Conservation (phyloP, 1,140 invertebrate genomes). For the Formica exsecta region DNA sequence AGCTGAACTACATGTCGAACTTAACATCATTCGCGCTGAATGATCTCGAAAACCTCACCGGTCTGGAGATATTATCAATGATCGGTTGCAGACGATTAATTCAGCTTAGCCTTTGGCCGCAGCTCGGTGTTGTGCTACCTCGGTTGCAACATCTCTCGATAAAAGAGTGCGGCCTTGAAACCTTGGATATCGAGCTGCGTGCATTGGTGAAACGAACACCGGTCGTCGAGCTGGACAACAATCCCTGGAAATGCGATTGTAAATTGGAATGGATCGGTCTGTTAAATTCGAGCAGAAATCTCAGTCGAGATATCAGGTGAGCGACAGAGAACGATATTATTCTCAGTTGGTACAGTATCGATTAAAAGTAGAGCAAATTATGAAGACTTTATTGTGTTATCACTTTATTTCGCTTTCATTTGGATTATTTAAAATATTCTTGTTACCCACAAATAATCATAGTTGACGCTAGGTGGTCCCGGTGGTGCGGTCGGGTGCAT, state of each 20-base stretch:
- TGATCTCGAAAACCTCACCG: conserved; percentile 82
- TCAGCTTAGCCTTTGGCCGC: conserved; percentile 73
- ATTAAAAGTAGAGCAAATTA: background rate
- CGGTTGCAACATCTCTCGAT: conserved; percentile 79
- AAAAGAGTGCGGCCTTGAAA: conserved; percentile 77
- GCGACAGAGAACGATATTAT: background rate
- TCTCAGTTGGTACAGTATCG: conserved; percentile 27
- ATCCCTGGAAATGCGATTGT: conserved; percentile 86
- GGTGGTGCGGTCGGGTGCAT: conserved; percentile 33
- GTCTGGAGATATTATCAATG: conserved; percentile 79
- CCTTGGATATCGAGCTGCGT: conserved; percentile 75
- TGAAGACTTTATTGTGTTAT: background rate
- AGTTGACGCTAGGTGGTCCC: conserved; percentile 65
- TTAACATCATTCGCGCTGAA: conserved; percentile 79
- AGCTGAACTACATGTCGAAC: conserved; percentile 80
- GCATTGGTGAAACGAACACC: conserved; percentile 80
- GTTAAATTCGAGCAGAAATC: conserved; percentile 75
- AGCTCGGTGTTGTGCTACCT: conserved; percentile 74
- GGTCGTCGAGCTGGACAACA: conserved; percentile 81
- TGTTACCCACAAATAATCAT: conserved; percentile 6
- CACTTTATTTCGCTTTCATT: background rate
- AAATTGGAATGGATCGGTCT: conserved; percentile 82
- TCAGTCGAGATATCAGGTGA: conserved; percentile 82
- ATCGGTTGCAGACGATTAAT: conserved; percentile 68
- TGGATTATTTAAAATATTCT: conserved; percentile 6